Conservation (phyloP, 2,113 vertebrate species). For the Rhineura floridana region DNA sequence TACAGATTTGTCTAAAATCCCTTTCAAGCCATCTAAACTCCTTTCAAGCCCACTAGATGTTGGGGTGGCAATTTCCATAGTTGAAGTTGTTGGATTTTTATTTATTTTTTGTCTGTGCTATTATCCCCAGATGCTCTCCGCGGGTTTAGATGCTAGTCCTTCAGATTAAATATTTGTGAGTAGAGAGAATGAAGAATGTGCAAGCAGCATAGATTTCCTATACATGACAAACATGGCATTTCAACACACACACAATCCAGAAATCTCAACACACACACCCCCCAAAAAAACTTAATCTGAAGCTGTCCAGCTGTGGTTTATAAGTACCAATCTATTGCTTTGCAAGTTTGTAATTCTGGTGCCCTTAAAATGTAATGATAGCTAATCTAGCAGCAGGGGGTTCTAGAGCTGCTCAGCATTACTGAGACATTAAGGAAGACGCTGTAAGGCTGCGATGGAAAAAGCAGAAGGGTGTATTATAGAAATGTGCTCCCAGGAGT, state of each 20-base stretch:
- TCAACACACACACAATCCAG: neutral
- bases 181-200: neutral
- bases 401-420: accelerated
- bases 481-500: accelerated
- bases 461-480: accelerated
- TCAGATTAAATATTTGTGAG: no score
- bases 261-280: neutral
- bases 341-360: constrained; percentile 44
- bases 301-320: constrained; percentile 51
- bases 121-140: neutral
- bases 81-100: no score
- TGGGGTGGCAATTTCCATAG: no score
- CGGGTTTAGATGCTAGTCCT: neutral
- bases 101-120: no score
- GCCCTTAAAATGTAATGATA: constrained; percentile 46
- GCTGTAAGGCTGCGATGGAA: neutral
- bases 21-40: no score
- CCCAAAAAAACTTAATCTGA: constrained; percentile 12
- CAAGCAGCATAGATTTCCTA: no score
- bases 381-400: constrained; percentile 12
- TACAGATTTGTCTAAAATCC: no score
- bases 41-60: no score
- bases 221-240: constrained; percentile 4
- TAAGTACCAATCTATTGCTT: constrained; percentile 49
- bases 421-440: neutral